Evolutionary conservation across 2,113 vertebrate genomes (phyloP).

Genomic region (Pterophyllum scalare): DNA sequence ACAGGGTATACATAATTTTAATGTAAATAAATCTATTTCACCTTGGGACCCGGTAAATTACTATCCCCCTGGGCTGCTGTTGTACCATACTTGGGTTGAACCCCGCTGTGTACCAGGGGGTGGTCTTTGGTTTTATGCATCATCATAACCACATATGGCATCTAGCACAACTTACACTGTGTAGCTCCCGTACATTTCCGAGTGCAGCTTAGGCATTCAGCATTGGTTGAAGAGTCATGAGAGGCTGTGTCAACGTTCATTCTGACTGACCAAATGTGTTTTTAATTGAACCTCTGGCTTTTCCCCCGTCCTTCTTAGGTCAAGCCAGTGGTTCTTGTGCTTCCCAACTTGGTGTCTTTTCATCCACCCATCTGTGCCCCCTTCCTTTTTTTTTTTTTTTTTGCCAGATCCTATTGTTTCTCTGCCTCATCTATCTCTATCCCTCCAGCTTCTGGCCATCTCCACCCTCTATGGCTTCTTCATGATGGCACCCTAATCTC

Average conservation of each 20-base stretch:
- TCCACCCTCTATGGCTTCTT: slow-evolving; percentile 70
- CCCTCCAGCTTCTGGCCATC: slow-evolving; percentile 73
- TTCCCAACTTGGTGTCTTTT: slow-evolving; percentile 72
- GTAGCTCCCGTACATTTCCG: slow-evolving; percentile 41
- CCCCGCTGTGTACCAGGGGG: slow-evolving; percentile 60
- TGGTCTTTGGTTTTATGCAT: slow-evolving; percentile 68
- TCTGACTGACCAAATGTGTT: slow-evolving; percentile 66
- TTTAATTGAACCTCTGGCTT: slow-evolving; percentile 78
- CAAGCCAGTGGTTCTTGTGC: slow-evolving; percentile 67
- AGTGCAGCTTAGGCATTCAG: slow-evolving; percentile 7
- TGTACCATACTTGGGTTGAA: slow-evolving; percentile 52
- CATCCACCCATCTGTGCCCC: slow-evolving; percentile 56
- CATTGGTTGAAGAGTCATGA: neutral
- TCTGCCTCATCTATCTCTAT: slow-evolving; percentile 70
- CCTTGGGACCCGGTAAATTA: slow-evolving; percentile 45
- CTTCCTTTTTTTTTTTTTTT: neutral
- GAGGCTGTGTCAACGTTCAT: slow-evolving; percentile 59
- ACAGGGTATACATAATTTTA: slow-evolving; percentile 49
- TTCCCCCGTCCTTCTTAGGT: slow-evolving; percentile 67
- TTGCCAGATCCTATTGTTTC: slow-evolving; percentile 57
- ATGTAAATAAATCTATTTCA: slow-evolving; percentile 69
- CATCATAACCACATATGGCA: slow-evolving; percentile 72
- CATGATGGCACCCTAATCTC: slow-evolving; percentile 72
- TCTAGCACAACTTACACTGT: slow-evolving; percentile 61
- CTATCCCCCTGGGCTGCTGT: slow-evolving; percentile 31